Evolutionary conservation across 2,113 vertebrate species (phyloP).

Genomic region (Notarius lentiginosus): DNA sequence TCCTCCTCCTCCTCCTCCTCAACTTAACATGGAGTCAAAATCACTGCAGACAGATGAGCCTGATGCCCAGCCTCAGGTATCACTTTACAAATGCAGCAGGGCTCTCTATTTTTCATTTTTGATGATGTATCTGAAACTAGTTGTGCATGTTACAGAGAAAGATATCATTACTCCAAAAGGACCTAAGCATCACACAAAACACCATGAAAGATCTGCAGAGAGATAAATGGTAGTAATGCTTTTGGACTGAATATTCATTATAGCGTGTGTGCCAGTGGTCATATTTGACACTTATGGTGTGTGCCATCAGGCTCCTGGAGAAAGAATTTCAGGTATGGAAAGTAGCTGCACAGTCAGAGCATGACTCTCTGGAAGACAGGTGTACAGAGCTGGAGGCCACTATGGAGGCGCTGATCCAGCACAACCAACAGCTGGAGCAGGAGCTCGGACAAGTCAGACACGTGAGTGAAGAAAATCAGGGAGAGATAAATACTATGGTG

Average conservation of each 20-base stretch:
- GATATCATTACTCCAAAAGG: constrained; percentile 50
- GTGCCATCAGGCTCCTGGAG: constrained; percentile 73
- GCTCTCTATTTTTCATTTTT: constrained; percentile 5
- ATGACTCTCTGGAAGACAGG: constrained; percentile 72
- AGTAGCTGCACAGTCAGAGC: constrained; percentile 72
- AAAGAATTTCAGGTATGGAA: constrained; percentile 73
- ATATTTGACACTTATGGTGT: constrained; percentile 14
- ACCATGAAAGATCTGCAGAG: constrained; percentile 67
- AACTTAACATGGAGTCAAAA: constrained; percentile 52
- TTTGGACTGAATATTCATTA: background rate
- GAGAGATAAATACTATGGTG: background rate
- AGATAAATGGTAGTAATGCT: constrained; percentile 66
- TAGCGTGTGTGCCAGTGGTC: background rate
- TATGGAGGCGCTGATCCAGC: constrained; percentile 69
- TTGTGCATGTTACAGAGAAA: constrained; percentile 40
- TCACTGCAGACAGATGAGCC: constrained; percentile 59
- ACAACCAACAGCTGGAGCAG: constrained; percentile 70
- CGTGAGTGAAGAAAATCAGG: constrained; percentile 6
- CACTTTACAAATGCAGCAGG: background rate
- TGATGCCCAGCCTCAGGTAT: constrained; percentile 55
- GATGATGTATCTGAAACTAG: background rate
- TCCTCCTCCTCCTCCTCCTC: background rate
- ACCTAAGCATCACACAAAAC: constrained; percentile 47
- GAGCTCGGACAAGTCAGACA: constrained; percentile 65
- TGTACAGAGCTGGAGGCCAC: constrained; percentile 74